Conservation (phyloP, 2,113 vertebrate species). For the Tragulus kanchil region DNA sequence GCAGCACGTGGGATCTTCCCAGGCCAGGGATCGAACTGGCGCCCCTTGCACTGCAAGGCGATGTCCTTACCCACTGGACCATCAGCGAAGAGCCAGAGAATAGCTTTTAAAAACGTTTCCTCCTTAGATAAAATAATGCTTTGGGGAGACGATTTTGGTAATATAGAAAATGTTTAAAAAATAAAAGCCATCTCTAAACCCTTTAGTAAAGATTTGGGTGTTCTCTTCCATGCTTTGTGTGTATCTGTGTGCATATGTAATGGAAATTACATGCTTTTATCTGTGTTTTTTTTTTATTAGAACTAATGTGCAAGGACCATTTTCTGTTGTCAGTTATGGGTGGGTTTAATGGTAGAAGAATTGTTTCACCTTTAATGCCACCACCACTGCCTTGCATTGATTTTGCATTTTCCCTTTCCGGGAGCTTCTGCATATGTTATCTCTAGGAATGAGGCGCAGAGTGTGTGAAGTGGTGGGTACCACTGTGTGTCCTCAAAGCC, state of each 20-base stretch:
- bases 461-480: neutral
- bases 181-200: neutral
- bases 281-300: neutral
- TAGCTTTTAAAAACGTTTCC: slow-evolving; percentile 7
- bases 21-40: too few relatives aligned
- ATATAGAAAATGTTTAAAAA: neutral
- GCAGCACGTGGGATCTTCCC: too few relatives aligned
- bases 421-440: neutral
- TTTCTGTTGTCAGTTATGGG: neutral
- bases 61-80: too few relatives aligned
- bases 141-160: slow-evolving; percentile 31
- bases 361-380: neutral
- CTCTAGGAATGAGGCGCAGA: neutral
- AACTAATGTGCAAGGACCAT: neutral
- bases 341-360: neutral
- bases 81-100: too few relatives aligned
- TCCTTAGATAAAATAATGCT: neutral
- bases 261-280: neutral
- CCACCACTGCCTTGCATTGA: accelerated
- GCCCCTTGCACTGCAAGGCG: too few relatives aligned
- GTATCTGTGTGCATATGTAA: neutral
- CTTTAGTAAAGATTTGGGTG: neutral
- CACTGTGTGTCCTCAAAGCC: neutral
- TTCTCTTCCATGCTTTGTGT: neutral
- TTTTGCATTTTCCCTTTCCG: neutral